Conservation (phyloP, 2,113 vertebrate species). For the Pan paniscus region DNA sequence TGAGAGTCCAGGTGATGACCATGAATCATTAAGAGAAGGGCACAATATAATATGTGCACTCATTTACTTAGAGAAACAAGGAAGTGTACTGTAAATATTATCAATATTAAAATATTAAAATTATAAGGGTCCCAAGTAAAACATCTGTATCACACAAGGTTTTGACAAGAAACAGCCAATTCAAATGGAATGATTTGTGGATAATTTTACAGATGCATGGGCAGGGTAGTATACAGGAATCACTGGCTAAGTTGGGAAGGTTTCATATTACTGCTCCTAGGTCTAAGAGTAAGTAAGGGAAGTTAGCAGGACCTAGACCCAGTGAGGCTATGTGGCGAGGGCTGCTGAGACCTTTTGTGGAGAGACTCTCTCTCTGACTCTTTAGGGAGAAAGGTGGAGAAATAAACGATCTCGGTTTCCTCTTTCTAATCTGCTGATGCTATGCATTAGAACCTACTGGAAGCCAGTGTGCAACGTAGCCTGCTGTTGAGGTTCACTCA, state of each 20-base stretch:
- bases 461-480: neutral
- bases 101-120: neutral
- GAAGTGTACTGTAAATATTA: neutral
- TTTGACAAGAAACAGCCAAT: neutral
- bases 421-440: neutral
- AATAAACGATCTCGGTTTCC: neutral
- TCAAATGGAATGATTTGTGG: neutral
- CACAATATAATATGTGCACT: neutral
- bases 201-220: neutral
- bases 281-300: neutral
- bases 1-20: neutral
- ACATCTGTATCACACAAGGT: neutral
- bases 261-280: no score
- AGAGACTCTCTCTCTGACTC: neutral
- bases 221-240: neutral
- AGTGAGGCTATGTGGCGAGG: neutral
- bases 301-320: neutral
- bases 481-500: neutral
- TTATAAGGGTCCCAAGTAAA: neutral
- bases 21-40: neutral
- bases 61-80: slow-evolving; percentile 2
- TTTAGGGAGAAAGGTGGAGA: neutral
- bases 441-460: neutral
- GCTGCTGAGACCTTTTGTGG: neutral
- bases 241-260: neutral